phyloP scores from a whole-genome alignment of 2,113 vertebrate species.

The Phyllostomus hastatus region DNA sequence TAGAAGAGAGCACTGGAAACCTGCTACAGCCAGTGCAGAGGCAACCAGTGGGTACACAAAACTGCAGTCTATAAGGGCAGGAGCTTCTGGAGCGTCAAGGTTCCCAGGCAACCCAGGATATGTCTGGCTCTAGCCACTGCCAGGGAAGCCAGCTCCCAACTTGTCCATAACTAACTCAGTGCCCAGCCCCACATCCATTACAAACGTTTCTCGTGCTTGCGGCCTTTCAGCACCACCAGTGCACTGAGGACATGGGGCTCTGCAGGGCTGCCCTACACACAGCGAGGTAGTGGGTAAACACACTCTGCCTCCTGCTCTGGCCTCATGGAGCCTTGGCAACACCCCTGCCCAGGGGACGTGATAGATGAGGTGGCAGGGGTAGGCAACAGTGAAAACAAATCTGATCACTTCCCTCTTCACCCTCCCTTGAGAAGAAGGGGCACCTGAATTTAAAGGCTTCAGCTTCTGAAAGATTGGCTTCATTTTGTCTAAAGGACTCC shows the following conservation, averaged over 20 bases:
- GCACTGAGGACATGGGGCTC: neutral
- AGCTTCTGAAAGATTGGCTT: neutral
- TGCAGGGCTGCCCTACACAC: too few relatives aligned
- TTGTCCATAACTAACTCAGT: neutral
- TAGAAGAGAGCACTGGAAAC: neutral
- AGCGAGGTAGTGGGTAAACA: accelerated
- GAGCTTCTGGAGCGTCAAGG: neutral
- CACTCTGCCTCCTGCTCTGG: neutral
- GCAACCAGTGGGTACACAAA: accelerated
- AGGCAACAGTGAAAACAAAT: neutral
- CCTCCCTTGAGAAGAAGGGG: neutral
- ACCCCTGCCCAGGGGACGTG: neutral
- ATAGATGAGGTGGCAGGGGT: accelerated
- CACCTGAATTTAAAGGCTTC: neutral
- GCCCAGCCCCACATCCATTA: neutral
- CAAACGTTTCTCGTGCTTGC: neutral
- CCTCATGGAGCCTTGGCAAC: neutral
- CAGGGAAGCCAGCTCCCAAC: neutral
- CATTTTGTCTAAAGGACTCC: slow-evolving; percentile 23
- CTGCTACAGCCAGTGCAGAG: neutral
- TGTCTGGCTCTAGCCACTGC: neutral
- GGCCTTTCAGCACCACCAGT: neutral
- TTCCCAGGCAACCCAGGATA: neutral
- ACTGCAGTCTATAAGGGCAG: neutral
- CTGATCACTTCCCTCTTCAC: neutral